These are phyloP conservation scores for Cybosia mesomella DNA, from an alignment of 2,888 invertebrate genomes.

Conservation along the genomic window DNA sequence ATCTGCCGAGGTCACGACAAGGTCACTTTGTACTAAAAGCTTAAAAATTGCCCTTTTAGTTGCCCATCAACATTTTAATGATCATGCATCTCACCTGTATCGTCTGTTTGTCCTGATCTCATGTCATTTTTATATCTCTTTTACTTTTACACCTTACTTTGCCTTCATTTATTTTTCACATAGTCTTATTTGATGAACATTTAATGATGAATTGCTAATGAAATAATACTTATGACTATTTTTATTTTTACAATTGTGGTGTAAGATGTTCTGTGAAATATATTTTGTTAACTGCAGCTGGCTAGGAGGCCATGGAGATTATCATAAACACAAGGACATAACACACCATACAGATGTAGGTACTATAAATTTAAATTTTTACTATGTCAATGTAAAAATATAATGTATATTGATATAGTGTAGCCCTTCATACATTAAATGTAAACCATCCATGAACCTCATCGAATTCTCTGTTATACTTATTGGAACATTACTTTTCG, in stretches of 20 bases:
- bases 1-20: not conserved
- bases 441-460: conserved; percentile 28
- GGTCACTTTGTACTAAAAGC: conserved; percentile 68
- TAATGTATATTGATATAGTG: conserved; percentile 44
- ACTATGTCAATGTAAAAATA: conserved; percentile 52
- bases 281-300: conserved; percentile 74
- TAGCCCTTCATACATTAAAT: conserved; percentile 28
- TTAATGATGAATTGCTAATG: conserved; percentile 5
- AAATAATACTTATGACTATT: conserved; percentile 6
- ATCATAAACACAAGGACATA: conserved; percentile 60
- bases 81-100: conserved; percentile 43
- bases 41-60: conserved; percentile 67
- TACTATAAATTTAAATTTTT: conserved; percentile 60
- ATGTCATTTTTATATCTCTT: conserved; percentile 32
- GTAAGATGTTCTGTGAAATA: conserved; percentile 58
- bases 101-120: conserved; percentile 46
- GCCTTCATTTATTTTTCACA: conserved; percentile 22
- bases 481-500: conserved; percentile 27
- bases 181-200: conserved; percentile 9
- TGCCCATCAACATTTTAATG: conserved; percentile 32
- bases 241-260: conserved; percentile 32
- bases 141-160: conserved; percentile 15
- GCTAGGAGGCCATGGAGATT: conserved; percentile 63
- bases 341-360: conserved; percentile 69
- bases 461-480: conserved; percentile 20